Percentiles rank a stretch among this genome's conserved stretches.
Conservation (phyloP, 2,113 vertebrate species). For the Phoxinus phoxinus region DNA sequence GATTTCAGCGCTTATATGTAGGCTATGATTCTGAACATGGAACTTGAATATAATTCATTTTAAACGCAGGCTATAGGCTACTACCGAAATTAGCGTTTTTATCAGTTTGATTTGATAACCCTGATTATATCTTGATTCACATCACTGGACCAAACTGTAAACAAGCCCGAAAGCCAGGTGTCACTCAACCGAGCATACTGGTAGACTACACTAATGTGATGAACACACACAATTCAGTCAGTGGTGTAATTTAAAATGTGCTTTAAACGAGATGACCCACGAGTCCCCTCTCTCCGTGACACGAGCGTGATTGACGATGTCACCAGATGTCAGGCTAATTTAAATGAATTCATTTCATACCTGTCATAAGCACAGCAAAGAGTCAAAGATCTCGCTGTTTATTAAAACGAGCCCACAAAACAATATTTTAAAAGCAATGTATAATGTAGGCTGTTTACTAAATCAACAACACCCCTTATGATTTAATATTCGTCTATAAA, state of each 20-base stretch:
- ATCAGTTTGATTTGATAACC: constrained; percentile 51
- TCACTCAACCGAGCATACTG: constrained; percentile 4
- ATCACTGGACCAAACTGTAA: constrained; percentile 62
- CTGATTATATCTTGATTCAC: constrained; percentile 68
- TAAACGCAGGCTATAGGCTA: constrained; percentile 16
- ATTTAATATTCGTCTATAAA: neutral
- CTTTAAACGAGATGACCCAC: constrained; percentile 27
- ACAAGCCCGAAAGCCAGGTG: constrained; percentile 19
- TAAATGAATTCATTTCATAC: constrained; percentile 41
- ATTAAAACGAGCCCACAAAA: constrained; percentile 31
- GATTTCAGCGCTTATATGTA: constrained; percentile 34
- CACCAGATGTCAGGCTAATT: constrained; percentile 48
- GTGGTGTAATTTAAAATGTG: constrained; percentile 25
- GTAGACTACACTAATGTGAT: constrained; percentile 29
- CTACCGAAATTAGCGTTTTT: constrained; percentile 45
- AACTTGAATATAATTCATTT: constrained; percentile 46
- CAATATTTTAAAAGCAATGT: neutral
- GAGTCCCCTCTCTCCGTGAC: constrained; percentile 5
- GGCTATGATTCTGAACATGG: constrained; percentile 43
- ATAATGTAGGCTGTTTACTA: neutral
- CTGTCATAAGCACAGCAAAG: neutral
- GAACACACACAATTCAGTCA: constrained; percentile 24
- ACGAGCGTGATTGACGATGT: constrained; percentile 44
- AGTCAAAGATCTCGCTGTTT: neutral
- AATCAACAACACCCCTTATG: neutral